Evolutionary conservation across 2,888 invertebrate genomes (phyloP).

Genomic region (Nomada hirtipes): DNA sequence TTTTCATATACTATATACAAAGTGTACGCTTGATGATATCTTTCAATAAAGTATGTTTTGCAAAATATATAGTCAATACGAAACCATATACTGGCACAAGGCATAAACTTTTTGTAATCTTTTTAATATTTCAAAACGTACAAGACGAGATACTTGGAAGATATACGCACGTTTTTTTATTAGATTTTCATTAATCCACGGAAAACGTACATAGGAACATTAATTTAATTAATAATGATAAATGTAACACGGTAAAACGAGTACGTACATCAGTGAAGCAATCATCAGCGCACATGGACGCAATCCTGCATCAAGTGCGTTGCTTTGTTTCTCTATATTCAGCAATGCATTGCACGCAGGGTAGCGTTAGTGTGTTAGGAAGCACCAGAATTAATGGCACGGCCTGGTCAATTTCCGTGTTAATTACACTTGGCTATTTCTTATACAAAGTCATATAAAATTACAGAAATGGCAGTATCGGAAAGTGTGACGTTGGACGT

Average conservation of each 20-base stretch:
- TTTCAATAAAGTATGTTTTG: conserved; percentile 67
- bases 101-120: conserved; percentile 7
- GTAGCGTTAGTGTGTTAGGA: conserved; percentile 80
- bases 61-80: conserved; percentile 40
- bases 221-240: conserved; percentile 23
- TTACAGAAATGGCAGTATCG: conserved; percentile 66
- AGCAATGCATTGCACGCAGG: conserved; percentile 84
- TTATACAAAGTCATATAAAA: conserved; percentile 62
- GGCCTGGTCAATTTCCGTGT: conserved; percentile 15
- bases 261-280: conserved; percentile 34
- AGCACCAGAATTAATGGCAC: conserved; percentile 67
- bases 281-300: conserved; percentile 75
- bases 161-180: conserved; percentile 43
- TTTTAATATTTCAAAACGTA: conserved; percentile 22
- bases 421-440: conserved; percentile 25
- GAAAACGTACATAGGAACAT: conserved; percentile 11
- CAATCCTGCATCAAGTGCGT: conserved; percentile 84
- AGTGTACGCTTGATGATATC: conserved; percentile 58
- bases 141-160: conserved; percentile 23
- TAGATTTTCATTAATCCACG: conserved; percentile 27
- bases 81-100: background rate
- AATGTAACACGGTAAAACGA: conserved; percentile 14
- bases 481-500: conserved; percentile 53
- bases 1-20: conserved; percentile 40
- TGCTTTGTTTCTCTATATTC: conserved; percentile 79